Evolutionary conservation across 1,140 invertebrate genomes (phyloP), one percentile per base, ranked within the genome.

Genomic region (Tetragnatha versicolor): DNA sequence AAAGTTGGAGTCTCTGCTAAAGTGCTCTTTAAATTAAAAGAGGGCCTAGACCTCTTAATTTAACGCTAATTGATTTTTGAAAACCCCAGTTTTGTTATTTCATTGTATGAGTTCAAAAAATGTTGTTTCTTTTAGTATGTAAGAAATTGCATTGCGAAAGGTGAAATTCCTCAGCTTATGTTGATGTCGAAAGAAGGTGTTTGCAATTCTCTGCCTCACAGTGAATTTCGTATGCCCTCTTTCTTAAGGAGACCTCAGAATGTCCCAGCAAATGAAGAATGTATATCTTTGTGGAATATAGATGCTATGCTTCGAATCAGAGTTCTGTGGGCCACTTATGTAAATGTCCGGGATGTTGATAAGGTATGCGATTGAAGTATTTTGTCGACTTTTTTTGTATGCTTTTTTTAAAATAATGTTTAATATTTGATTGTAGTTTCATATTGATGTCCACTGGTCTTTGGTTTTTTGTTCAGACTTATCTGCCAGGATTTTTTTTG

Each of bases 321-420:
- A 79, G 85, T 90, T 17, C 81, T 88, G 45, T 87, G 84, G 84
- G 89, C 88, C 2, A 87, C 87, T 7, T 88, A 88, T 81, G 86
- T 90, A 29, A 89, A 89, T 82, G 88, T 89, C 12, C 87, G 85
- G 79, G 88, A 89, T 81, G 84, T 85, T 49, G 87, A 88, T 35
- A 88, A 88, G 83, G 88, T 88, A 80, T 73, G 63, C n/a, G 47
- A 7, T 47, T 58, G 6, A 14, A 35, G 14, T 70, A 37, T 37
- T 29, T 14, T n/a, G n/a, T n/a, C 12, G n/a, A 22, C 22, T 12
- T 35, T 63, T 63, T 35, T 63, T 2, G 27, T 61, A 31, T 39
- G 31, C n/a, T 4, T 33, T 58, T 58, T 27, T 58, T 22, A 58
- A 58, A 2, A 58, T 58, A 12, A n/a, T 14, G 20, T 47, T 47